These are phyloP conservation scores for Drosophila falleni DNA, from an alignment of 2,888 invertebrate genomes.

Conservation along the genomic window DNA sequence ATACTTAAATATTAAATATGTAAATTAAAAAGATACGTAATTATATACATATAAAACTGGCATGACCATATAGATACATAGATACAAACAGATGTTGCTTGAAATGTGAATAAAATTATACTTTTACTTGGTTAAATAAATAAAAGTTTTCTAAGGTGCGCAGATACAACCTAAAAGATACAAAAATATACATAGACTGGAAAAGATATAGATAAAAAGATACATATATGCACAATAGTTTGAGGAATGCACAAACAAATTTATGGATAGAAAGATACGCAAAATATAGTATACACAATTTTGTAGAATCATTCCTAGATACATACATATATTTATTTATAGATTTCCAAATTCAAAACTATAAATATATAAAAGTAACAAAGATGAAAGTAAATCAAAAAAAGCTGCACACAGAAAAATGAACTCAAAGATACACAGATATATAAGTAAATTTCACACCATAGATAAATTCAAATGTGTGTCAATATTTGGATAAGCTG, in stretches of 20 bases:
- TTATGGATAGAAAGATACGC: not conserved
- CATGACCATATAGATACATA: not conserved
- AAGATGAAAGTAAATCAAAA: not conserved
- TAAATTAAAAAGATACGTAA: not conserved
- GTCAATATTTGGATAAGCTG: not conserved
- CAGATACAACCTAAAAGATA: not conserved
- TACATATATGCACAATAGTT: not conserved
- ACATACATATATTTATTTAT: slow-evolving; percentile 6
- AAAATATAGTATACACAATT: not conserved
- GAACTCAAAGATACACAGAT: not conserved
- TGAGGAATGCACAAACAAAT: not conserved
- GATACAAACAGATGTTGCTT: too few relatives aligned
- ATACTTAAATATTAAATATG: not conserved
- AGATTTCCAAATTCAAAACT: not conserved
- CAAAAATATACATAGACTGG: not conserved
- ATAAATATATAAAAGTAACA: not conserved
- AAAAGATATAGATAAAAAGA: not conserved
- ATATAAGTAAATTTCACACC: not conserved
- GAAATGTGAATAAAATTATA: too few relatives aligned
- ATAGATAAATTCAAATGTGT: not conserved
- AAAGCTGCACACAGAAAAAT: not conserved
- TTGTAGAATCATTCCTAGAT: not conserved
- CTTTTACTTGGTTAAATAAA: too few relatives aligned
- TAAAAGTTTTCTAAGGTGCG: not conserved
- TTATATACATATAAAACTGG: not conserved